Base-by-base conservation (phyloP, 2,113 vertebrate species). In the Sylvia atricapilla region DNA sequence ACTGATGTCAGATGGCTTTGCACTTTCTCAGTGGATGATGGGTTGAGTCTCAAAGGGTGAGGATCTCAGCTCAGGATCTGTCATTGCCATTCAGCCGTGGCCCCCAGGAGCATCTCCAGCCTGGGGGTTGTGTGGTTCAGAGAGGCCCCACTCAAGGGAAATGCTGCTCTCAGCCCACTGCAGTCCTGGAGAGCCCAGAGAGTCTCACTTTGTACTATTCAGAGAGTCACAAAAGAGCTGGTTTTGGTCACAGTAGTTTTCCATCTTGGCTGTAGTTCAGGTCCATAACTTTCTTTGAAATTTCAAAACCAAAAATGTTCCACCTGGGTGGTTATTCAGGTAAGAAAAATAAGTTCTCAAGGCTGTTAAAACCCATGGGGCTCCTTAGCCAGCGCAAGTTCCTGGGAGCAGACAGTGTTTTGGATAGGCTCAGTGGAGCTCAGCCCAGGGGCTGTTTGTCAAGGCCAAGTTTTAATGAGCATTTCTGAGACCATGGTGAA, bases 21-120 rank as follows among this genome's bases (percentile, higher is more conserved):
- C 8, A 49, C 15, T 18, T 63, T 56, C 49, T 77, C 64, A 43
- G 0, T 0, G 0, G 30, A 9, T 12, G 10, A 41, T 31, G 37
- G n/a, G 20, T 15, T 41, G 62, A 53, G 14, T 59, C 47, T 47
- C 13, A 23, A 14, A 33, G 15, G 83, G 20, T 8, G 9, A 13
- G 33, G 19, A 33, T 75, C 16, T 52, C 60, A 39, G 60, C 12
- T 18, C 44, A 59, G 46, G 52, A 46, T 41, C 39, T 3, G 4
- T 7, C 28, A 20, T 2, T 44, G 41, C 21, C 53, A 11, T 28
- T 46, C 21, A 74, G 69, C 44, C 33, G 22, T 46, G 24, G 20
- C 7, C 3, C 28, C 35, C 12, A 10, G 20, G 20, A n/a, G 27
- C 20, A 9, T 43, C 11, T 50, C 52, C 52, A 52, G 0, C 10